Conservation (phyloP, 2,888 invertebrate genomes). For the Sisyra terminalis region DNA sequence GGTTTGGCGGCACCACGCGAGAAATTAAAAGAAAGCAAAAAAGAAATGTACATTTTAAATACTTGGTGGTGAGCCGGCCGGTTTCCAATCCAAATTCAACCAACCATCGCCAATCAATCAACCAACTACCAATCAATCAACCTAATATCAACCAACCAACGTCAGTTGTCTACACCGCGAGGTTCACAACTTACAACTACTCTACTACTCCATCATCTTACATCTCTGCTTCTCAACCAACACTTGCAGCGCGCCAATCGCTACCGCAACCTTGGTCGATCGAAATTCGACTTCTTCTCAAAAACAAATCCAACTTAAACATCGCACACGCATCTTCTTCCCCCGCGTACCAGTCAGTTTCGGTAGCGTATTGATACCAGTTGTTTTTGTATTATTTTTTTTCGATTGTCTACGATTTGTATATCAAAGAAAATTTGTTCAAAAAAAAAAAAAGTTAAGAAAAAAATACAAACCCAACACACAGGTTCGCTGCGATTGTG, state of each 20-base stretch:
- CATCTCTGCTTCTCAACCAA: constrained; percentile 7
- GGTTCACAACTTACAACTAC: not conserved
- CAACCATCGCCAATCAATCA: constrained; percentile 15
- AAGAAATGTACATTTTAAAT: not conserved
- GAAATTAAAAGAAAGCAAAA: not conserved
- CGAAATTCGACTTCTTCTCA: constrained; percentile 1
- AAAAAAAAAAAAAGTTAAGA: too few species aligned
- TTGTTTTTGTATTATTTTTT: too few species aligned
- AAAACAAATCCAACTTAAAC: constrained; percentile 12
- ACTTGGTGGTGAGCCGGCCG: not conserved
- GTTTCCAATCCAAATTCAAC: constrained; percentile 15
- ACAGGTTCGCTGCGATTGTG: not conserved
- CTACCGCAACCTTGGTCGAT: not conserved
- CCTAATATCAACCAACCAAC: constrained; percentile 3
- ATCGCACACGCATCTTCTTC: constrained; percentile 6
- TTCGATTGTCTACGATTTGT: not conserved
- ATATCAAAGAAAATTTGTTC: too few species aligned
- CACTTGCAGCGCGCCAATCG: not conserved
- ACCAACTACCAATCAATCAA: constrained; percentile 6
- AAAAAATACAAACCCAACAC: not conserved
- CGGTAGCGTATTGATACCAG: not conserved
- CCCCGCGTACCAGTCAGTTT: not conserved
- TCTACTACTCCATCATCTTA: constrained; percentile 5
- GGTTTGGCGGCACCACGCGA: constrained; percentile 19
- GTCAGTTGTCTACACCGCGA: constrained; percentile 4